Evolutionary conservation across 1,140 invertebrate genomes (phyloP), one percentile per base, ranked within the genome.

Genomic region (Pinna nobilis): DNA sequence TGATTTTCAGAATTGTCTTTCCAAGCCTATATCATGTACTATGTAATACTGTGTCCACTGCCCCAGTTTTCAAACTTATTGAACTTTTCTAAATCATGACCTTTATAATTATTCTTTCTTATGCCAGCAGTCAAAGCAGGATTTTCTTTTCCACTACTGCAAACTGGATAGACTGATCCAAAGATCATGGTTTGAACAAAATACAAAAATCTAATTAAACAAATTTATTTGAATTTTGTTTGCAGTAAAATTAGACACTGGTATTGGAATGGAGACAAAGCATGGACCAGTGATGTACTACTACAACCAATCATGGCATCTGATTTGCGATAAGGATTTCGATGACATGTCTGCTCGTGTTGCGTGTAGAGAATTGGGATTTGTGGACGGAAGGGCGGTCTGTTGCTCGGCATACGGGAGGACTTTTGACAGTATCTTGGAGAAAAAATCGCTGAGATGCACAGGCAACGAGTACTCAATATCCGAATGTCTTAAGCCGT

Each of bases 271-370:
- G 3, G 77, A 76, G 30, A 72, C 51, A 30, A 76, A 60, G n/a
- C 74, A 79, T 47, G 82, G 82, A 11, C 75, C 81, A 23, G 78
- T 84, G 28, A 69, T 79, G 32, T 71, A 60, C 37, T 78, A 74
- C 49, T 53, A 57, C 30, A 82, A 80, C 37, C 63, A 77, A n/a
- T 66, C 76, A 0, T 84, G 83, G 83, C 59, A 64, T 44, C 49
- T 76, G 11, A 71, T 84, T 6, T 84, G 83, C 72, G 81, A 84
- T 49, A 74, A 76, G 9, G 74, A 63, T 7, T 84, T 84, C 60
- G 74, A 71, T 51, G 83, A 84, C 50, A 9, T 73, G 20, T 75
- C 76, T 11, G 83, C 83, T 0, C 67, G 49, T 28, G 39, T 66
- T 23, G 77, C 82, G 2, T 84, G 83, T 73, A 64, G 66, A 35